Percentiles rank a stretch among this genome's conserved stretches.
Evolutionary conservation across 2,113 vertebrate species (phyloP).

Genomic region (Hypocryptadius cinnamomeus): DNA sequence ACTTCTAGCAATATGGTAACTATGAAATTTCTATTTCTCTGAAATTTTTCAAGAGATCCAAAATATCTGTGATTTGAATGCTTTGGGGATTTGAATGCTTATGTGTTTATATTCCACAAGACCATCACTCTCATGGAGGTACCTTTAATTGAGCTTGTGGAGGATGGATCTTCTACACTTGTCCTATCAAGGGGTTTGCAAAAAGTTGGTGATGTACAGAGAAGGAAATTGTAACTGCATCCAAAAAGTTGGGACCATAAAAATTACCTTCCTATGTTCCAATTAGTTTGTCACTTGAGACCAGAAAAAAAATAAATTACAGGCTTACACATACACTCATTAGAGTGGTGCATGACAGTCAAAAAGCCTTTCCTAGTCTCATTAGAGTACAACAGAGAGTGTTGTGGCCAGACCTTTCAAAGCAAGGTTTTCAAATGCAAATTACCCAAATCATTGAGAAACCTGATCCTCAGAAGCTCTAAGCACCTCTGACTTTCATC

Average conservation of each 20-base stretch:
- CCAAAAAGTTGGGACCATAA: not conserved
- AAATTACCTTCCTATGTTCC: not conserved
- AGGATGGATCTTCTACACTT: not conserved
- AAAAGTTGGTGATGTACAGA: not conserved
- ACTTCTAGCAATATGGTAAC: not conserved
- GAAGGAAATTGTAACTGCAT: not conserved
- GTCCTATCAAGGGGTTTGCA: not conserved
- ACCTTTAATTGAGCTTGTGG: not conserved
- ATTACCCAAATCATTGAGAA: not conserved
- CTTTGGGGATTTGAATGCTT: not conserved
- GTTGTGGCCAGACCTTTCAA: not conserved
- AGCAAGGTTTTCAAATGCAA: not conserved
- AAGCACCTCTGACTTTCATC: not conserved
- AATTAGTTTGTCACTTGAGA: not conserved
- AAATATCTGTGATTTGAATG: not conserved
- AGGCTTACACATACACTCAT: not conserved
- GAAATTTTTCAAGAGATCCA: not conserved
- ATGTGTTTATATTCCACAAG: not conserved
- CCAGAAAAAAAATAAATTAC: not conserved
- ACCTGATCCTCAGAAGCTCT: not conserved
- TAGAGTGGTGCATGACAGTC: not conserved
- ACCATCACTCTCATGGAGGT: not conserved
- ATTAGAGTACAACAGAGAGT: not conserved
- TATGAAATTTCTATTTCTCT: not conserved
- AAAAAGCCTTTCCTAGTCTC: not conserved